phyloP scores from a whole-genome alignment of 1,140 invertebrate genomes.

The Caerostris darwini region DNA sequence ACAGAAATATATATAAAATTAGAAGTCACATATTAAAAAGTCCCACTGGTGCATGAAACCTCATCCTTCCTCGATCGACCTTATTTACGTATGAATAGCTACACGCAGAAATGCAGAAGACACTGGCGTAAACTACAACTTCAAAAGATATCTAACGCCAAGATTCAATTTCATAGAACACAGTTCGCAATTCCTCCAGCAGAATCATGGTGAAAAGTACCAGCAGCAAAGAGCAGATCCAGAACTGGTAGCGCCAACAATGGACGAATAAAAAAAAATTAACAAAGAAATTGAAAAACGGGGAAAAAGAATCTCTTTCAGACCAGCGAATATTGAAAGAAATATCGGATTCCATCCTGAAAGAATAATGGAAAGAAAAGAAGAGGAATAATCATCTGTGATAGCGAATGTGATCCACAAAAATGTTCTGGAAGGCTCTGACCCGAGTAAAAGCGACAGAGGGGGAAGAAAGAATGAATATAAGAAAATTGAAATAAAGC shows the following conservation, averaged over 20 bases:
- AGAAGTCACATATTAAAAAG: too few species aligned
- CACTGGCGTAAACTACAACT: too few species aligned
- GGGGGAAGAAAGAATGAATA: neutral
- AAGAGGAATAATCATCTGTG: constrained; percentile 14
- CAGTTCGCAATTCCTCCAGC: neutral
- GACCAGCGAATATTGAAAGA: constrained; percentile 32
- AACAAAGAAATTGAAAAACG: neutral
- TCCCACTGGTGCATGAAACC: too few species aligned
- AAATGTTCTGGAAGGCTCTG: neutral
- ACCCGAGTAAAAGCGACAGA: neutral
- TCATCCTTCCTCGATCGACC: too few species aligned
- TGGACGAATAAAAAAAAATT: neutral
- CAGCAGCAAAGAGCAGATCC: too few species aligned
- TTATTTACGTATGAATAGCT: too few species aligned
- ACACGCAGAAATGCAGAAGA: neutral
- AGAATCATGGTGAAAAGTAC: neutral
- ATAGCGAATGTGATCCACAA: constrained; percentile 3
- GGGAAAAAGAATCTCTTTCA: neutral
- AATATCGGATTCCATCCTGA: constrained; percentile 31
- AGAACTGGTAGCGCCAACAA: neutral
- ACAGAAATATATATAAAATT: too few species aligned
- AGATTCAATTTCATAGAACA: too few species aligned
- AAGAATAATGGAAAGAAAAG: neutral
- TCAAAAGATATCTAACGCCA: too few species aligned
- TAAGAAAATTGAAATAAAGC: neutral